Base-by-base conservation (phyloP, 2,888 invertebrate species). In the Pristionchus exspectatus region DNA sequence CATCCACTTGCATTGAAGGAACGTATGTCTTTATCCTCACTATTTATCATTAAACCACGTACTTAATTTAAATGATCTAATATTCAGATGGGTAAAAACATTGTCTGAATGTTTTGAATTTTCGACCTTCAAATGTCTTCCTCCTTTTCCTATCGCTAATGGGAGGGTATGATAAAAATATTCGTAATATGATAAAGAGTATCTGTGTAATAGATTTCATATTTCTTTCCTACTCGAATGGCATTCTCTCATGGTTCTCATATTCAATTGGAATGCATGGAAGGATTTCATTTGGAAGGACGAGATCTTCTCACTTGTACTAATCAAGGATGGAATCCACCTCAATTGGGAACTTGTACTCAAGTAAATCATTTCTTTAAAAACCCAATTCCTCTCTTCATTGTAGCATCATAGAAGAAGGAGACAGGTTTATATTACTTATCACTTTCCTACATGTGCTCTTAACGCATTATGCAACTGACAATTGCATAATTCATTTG, bases 51-150 rank as follows among this genome's bases (percentile, higher is more conserved):
- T 10, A 50, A 50, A 50, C 44, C 44, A 50, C 12, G 9, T 50
- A 50, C 4, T 50, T 50, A 50, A 50, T 50, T 50, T 50, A 50
- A 3, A 9, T 50, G 12, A 50, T 50, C 10, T 10, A 12, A 24
- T 30, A 21, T 88, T 74, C 54, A 88, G 88, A 74, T 88, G 88
- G 88, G n/a, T 30, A 14, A 74, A 54, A 21, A 12, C 74, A 1
- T 33, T 88, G 50, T 54, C 77, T 7, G 27, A 33, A 44, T 88
- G 88, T 50, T 77, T n/a, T 21, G 56, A 16, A 59, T 59, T 77
- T 18, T 77, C 88, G 5, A 56, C 88, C 10, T 77, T 88, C 59
- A 50, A 88, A 74, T 88, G 88, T 33, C 74, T 59, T 56, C 88
- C 88, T 30, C 88, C 88, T 27, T 56, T 88, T 18, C 88, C 88